Conservation (phyloP, 2,113 vertebrate genomes). For the Oncorhynchus masou region DNA sequence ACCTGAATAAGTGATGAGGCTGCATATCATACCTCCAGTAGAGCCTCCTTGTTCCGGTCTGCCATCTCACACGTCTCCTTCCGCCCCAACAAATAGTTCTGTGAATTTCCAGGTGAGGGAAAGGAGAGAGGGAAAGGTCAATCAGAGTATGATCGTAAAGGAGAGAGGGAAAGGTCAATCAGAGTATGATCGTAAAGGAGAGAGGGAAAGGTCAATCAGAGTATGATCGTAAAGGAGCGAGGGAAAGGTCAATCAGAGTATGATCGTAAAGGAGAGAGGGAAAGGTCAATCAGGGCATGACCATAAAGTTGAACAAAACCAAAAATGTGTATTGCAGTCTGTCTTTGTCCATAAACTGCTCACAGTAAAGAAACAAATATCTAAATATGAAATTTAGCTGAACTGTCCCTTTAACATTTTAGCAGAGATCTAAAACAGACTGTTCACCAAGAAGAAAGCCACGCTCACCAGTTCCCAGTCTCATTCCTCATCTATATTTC, state of each 20-base stretch:
- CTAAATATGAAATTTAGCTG: too few species aligned
- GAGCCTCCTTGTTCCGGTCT: slow-evolving; percentile 88
- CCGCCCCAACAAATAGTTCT: slow-evolving; percentile 88
- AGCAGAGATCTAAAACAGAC: too few species aligned
- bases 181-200: neutral
- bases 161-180: neutral
- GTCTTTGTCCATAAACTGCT: too few species aligned
- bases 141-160: too few species aligned
- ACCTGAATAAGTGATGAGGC: neutral
- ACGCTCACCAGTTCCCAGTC: neutral
- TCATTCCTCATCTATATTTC: neutral
- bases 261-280: neutral
- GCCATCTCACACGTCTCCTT: slow-evolving; percentile 89
- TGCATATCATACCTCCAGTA: slow-evolving; percentile 76
- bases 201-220: too few species aligned
- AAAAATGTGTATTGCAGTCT: too few species aligned
- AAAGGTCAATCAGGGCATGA: too few species aligned
- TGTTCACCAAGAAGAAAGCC: neutral
- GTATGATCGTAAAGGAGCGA: too few species aligned
- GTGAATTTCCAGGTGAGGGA: neutral
- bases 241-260: neutral
- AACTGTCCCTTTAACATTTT: too few species aligned
- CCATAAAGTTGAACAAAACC: too few species aligned
- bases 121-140: too few species aligned
- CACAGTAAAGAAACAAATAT: too few species aligned